phyloP scores from a whole-genome alignment of 2,113 vertebrate genomes.

The Poecile atricapillus region DNA sequence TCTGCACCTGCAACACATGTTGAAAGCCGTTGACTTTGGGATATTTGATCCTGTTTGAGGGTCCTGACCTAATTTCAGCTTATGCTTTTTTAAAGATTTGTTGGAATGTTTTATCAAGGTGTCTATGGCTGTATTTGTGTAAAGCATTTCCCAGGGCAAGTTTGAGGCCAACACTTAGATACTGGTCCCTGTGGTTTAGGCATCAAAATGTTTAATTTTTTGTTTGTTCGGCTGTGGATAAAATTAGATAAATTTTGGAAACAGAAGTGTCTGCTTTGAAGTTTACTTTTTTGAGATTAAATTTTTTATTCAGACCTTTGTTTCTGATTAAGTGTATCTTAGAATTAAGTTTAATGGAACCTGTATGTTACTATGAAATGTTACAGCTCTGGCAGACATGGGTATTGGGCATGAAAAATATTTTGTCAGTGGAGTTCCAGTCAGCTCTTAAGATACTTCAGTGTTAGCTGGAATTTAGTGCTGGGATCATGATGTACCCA shows the following conservation, averaged over 20 bases:
- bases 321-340: not conserved
- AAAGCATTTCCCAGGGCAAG: not conserved
- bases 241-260: not conserved
- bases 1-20: not conserved
- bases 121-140: not conserved
- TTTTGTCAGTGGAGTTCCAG: not conserved
- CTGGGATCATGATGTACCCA: not conserved
- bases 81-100: not conserved
- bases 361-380: not conserved
- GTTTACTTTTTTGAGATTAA: not conserved
- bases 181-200: not conserved
- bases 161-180: not conserved
- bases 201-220: not conserved
- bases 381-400: not conserved
- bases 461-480: not conserved
- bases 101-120: not conserved
- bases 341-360: not conserved
- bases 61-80: not conserved
- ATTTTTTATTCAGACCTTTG: not conserved
- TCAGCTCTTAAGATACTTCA: rapidly evolving
- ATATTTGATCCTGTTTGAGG: not conserved
- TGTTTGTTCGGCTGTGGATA: not conserved
- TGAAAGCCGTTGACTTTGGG: not conserved
- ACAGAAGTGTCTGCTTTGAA: not conserved
- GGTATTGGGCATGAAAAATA: not conserved